Evolutionary conservation across 2,113 vertebrate species (phyloP).

Genomic region (Apteryx mantelli): DNA sequence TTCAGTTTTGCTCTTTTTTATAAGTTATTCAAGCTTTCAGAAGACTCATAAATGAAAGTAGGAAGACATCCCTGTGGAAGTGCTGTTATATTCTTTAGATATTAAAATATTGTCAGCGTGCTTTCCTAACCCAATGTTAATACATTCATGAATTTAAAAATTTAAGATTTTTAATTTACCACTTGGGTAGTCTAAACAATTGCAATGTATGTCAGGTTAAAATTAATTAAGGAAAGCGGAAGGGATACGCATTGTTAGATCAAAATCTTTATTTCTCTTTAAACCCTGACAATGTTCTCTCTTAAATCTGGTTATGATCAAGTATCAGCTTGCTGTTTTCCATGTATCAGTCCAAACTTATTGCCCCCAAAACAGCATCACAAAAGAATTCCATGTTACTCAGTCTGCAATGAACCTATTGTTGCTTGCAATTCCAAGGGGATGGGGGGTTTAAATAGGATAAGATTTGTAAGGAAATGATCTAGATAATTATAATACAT

Average conservation of each 20-base stretch:
- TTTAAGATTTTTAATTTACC: neutral
- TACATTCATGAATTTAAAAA: neutral
- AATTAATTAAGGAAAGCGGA: neutral
- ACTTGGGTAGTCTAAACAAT: neutral
- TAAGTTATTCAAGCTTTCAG: neutral
- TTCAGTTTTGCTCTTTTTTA: neutral
- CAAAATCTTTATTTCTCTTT: neutral
- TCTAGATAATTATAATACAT: neutral
- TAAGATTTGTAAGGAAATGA: neutral
- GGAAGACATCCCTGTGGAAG: neutral
- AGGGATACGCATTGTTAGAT: neutral
- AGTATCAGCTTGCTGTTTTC: neutral
- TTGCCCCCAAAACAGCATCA: neutral
- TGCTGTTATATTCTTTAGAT: rapidly evolving
- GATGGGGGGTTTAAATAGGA: neutral
- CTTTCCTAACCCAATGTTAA: neutral
- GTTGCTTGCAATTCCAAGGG: neutral
- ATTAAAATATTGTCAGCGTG: neutral
- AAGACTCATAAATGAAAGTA: neutral
- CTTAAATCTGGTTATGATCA: neutral
- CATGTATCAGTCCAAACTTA: neutral
- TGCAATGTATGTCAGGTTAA: neutral
- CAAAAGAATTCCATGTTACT: neutral
- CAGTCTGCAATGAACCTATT: neutral
- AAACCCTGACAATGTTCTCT: neutral